Conservation (phyloP, 2,113 vertebrate species). For the Astur gentilis region DNA sequence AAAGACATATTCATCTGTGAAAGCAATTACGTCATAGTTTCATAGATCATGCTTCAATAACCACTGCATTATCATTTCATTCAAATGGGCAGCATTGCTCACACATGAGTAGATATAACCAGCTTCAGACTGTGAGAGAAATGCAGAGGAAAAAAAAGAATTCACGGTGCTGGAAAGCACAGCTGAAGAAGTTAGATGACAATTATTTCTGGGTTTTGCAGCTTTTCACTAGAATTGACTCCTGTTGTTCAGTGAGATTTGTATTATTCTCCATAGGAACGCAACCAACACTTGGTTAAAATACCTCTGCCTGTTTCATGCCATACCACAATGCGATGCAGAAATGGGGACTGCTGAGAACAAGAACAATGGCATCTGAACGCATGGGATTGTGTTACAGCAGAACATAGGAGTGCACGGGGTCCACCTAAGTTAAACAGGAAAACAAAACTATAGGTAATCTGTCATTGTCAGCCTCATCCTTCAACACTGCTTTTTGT, state of each 20-base stretch:
- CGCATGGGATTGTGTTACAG: constrained; percentile 1
- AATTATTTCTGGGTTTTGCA: neutral
- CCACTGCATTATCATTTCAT: neutral
- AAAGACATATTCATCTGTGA: neutral
- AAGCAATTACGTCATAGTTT: neutral
- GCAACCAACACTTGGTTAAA: neutral
- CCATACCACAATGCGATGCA: neutral
- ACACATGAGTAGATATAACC: neutral
- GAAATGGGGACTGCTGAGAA: neutral
- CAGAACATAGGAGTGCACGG: neutral
- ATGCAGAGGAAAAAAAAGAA: neutral
- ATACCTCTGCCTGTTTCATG: neutral
- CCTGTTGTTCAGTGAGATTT: neutral
- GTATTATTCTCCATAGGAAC: neutral
- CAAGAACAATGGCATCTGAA: neutral
- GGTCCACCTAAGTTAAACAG: constrained; percentile 39
- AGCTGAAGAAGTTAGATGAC: neutral
- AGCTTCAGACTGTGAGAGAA: neutral
- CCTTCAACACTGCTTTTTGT: neutral
- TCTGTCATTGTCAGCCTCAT: constrained; percentile 59
- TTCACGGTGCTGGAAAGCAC: neutral
- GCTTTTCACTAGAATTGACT: neutral
- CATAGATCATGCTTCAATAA: constrained; percentile 44
- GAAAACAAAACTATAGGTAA: constrained; percentile 49
- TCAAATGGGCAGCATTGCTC: neutral